Evolutionary conservation across 2,888 invertebrate genomes (phyloP), one percentile per base, ranked within the genome.

Genomic region (Drosophila acutilabella): DNA sequence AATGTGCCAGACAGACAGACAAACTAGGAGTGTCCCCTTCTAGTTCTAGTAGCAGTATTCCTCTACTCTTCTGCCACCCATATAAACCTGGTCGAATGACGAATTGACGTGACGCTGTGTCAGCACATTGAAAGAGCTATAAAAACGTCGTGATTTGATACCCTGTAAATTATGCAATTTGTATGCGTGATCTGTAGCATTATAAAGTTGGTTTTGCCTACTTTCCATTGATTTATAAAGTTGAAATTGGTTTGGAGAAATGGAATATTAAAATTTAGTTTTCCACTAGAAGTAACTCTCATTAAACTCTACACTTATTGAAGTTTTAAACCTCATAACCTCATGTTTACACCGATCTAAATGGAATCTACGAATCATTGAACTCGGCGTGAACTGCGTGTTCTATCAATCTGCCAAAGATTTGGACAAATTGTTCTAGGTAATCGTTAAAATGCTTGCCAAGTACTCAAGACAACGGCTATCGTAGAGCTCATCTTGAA

Each of bases 41-140:
- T 30, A 18, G 36, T 30, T 16, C 50, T 13, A 33, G 16, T 26
- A 11, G 36, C 13, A 4, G 41, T 52, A 36, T 41, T 47, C 41
- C 53, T 23, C 53, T 36, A 41, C 6, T 16, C 41, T 7, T 13
- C 56, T 3, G 4, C 18, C 47, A 11, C 33, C 30, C 5, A 11
- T n/a, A 33, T 26, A 62, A n/a, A 45, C 16, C 8, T 42, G 16
- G 42, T 47, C 20, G 47, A 59, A 50, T 64, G 64, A 50, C 58
- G 47, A 53, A 60, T 65, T 64, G 58, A 64, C 51, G 33, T 59
- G 59, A 62, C 41, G 51, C 41, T 68, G 57, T 78, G 71, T 71
- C 64, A 70, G 78, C 69, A 38, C 40, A 57, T 68, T n/a, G 40
- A 41, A 38, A 57, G 42, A 40, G 30, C 51, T n/a, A 56, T 45